These are phyloP conservation scores for Dryadula phaetusa DNA, from an alignment of 2,888 invertebrate species.

Conservation along the genomic window DNA sequence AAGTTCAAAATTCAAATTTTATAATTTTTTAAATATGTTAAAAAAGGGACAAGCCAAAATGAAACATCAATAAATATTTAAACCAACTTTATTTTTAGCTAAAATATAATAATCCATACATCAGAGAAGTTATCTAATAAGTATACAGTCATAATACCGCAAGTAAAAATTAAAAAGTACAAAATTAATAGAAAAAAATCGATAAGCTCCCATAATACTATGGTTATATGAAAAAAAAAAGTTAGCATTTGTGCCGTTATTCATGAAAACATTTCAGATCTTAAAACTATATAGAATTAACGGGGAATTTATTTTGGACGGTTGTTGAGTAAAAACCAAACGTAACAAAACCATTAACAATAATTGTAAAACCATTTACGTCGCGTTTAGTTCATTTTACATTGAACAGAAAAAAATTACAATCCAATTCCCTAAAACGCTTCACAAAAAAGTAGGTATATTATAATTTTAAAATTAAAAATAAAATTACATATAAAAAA, in stretches of 20 bases:
- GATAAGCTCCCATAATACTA: slow-evolving; percentile 66
- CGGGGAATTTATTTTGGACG: slow-evolving; percentile 63
- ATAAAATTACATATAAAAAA: slow-evolving; percentile 1
- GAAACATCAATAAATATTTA: slow-evolving; percentile 69
- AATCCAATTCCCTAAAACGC: slow-evolving; percentile 23
- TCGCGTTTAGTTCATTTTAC: slow-evolving; percentile 29
- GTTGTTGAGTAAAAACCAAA: slow-evolving; percentile 58
- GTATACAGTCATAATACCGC: slow-evolving; percentile 77
- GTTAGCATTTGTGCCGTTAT: slow-evolving; percentile 48
- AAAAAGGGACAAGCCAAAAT: slow-evolving; percentile 50
- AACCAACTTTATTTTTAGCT: slow-evolving; percentile 85
- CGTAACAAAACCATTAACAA: slow-evolving; percentile 40
- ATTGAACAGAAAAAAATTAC: slow-evolving; percentile 24
- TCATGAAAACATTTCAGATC: slow-evolving; percentile 42
- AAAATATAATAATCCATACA: slow-evolving; percentile 85
- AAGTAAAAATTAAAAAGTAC: slow-evolving; percentile 61
- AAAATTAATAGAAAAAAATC: slow-evolving; percentile 46
- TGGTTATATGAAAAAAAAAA: slow-evolving; percentile 55
- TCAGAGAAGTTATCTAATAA: slow-evolving; percentile 79
- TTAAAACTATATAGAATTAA: slow-evolving; percentile 43
- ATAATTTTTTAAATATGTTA: neutral
- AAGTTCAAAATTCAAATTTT: neutral
- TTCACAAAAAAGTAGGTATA: slow-evolving; percentile 5
- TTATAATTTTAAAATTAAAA: slow-evolving; percentile 7
- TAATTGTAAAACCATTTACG: slow-evolving; percentile 21